phyloP scores from a whole-genome alignment of 2,797 vertebrate species.

The Loriculus beryllinus region DNA sequence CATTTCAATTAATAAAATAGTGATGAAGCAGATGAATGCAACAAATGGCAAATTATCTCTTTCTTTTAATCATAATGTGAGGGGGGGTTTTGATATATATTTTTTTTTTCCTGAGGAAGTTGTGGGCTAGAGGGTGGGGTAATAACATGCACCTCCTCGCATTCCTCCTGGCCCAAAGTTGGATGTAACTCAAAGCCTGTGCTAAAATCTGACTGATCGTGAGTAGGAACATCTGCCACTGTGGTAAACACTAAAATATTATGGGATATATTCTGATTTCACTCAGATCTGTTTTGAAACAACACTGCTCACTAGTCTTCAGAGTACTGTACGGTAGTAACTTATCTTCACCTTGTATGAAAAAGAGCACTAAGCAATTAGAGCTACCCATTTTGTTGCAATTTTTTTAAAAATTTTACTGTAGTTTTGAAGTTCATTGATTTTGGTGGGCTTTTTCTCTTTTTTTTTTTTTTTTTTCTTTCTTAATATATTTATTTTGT shows the following conservation, averaged over 20 bases:
- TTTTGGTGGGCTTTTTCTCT: fast-evolving
- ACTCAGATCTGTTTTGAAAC: background rate
- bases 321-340: background rate
- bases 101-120: conserved; percentile 2
- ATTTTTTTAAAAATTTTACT: background rate
- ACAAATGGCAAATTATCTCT: background rate
- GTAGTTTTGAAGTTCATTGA: background rate
- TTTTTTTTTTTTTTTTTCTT: no score
- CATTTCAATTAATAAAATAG: conserved; percentile 15
- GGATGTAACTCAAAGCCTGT: background rate
- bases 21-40: background rate
- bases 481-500: background rate
- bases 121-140: conserved; percentile 5
- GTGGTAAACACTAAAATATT: conserved; percentile 2
- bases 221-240: background rate
- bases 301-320: background rate
- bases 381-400: background rate
- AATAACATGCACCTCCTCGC: background rate
- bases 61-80: background rate
- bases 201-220: background rate
- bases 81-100: fast-evolving
- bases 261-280: background rate
- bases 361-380: background rate
- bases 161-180: background rate
- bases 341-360: background rate